Base-by-base conservation (phyloP, 2,113 vertebrate species). In the Triplophysa tibetana region DNA sequence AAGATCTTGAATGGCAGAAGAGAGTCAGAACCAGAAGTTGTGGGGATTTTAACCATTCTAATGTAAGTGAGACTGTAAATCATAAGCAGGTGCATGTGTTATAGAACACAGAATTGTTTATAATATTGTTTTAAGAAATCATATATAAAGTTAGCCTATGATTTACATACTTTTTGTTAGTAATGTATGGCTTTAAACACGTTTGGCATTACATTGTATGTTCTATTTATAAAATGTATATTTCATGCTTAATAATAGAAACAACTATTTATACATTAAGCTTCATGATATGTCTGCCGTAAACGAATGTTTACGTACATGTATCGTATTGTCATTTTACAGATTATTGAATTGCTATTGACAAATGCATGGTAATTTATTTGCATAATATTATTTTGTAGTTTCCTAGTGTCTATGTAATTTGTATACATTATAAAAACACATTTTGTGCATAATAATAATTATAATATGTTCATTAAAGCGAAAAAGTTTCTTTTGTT, bases 11-110 rank as follows among this genome's bases (percentile, higher is more conserved):
- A 54, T 41, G 62, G 69, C 60, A 72, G 50, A 56, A 58, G 13
- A 80, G 78, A 58, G 41, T 29, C 56, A 60, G 61, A 65, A 64
- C 33, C 21, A 70, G 14, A 56, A 80, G 69, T 72, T 80, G 78
- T 73, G 68, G 48, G 33, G 69, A 80, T 14, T 56, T 41, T 45
- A 41, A 64, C 8, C 9, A 23, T 19, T 73, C 60, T 7, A 73
- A 29, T 4, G 78, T 80, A 64, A 80, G 78, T 73, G 50, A 61
- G 14, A 1, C 13, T 43, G 43, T 60, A 60, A 29, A 12, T 68
- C 21, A 48, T 24, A 23, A 21, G 7, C 13, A 50, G 33, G 33
- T 38, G 33, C 33, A 38, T 38, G 33, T 38, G 33, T 38, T 38
- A 38, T 38, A 38, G 0, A 38, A 8, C 6, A 38, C 5, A 38